Conservation (phyloP, 2,888 invertebrate genomes). For the Hirtodrosophila alboralis region DNA sequence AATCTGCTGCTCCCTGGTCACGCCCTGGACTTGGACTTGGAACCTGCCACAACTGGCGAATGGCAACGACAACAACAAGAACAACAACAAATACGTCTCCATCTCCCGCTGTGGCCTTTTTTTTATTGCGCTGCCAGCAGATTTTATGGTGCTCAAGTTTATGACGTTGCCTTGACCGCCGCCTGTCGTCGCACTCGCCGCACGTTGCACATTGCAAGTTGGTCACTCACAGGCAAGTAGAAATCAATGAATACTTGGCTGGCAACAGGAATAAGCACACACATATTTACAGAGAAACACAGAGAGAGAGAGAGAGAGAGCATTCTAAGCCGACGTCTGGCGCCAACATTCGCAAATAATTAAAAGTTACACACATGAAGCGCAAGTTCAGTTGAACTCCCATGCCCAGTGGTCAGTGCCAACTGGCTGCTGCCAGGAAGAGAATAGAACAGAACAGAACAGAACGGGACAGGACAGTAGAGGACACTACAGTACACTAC, state of each 20-base stretch:
- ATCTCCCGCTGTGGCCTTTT: conserved; percentile 76
- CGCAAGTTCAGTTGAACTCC: conserved; percentile 51
- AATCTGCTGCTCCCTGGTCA: conserved; percentile 59
- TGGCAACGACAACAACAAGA: conserved; percentile 8
- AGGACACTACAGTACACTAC: conserved; percentile 3
- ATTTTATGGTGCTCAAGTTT: conserved; percentile 84
- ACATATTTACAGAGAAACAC: conserved; percentile 7
- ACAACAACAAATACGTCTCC: conserved; percentile 27
- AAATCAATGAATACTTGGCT: conserved; percentile 72
- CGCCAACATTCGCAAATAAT: conserved; percentile 80
- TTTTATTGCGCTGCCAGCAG: conserved; percentile 82
- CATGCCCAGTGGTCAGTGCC: conserved; percentile 49
- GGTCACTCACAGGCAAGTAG: conserved; percentile 37
- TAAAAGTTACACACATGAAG: conserved; percentile 76
- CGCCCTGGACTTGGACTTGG: conserved; percentile 64
- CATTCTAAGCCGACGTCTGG: conserved; percentile 76
- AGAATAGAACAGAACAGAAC: conserved; percentile 21
- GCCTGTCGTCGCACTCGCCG: conserved; percentile 38
- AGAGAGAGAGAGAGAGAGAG: conserved; percentile 24
- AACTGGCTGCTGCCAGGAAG: conserved; percentile 38
- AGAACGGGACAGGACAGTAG: conserved; percentile 11
- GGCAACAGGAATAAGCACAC: conserved; percentile 18
- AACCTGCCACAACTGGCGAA: conserved; percentile 50
- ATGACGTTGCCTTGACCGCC: conserved; percentile 80
- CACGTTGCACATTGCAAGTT: conserved; percentile 12